phyloP scores from a whole-genome alignment of 1,140 invertebrate species.

The Coboldia fuscipes region DNA sequence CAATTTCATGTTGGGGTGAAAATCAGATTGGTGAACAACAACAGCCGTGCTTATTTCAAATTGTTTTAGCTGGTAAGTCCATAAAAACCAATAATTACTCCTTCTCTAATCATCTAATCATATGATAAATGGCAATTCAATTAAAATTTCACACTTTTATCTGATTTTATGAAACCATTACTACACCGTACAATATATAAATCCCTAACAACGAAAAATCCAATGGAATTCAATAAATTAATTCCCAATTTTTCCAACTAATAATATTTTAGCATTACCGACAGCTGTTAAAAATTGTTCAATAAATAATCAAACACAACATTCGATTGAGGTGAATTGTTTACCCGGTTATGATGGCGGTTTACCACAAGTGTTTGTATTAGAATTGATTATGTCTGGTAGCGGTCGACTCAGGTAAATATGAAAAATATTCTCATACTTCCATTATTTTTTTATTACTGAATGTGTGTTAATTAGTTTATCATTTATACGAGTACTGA shows the following conservation, averaged over 20 bases:
- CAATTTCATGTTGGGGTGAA: conserved; percentile 51
- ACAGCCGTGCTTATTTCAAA: conserved; percentile 57
- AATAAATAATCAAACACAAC: conserved; percentile 45
- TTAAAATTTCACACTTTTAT: neutral
- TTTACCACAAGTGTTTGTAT: conserved; percentile 46
- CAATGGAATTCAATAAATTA: too few relatives aligned
- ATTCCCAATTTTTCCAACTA: too few relatives aligned
- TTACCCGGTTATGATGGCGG: conserved; percentile 58
- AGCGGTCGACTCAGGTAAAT: conserved; percentile 20
- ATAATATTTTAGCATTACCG: conserved; percentile 31
- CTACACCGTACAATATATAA: neutral
- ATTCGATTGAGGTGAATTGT: conserved; percentile 51
- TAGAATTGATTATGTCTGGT: conserved; percentile 34
- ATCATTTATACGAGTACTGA: neutral
- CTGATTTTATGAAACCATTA: too few relatives aligned
- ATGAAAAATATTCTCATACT: too few relatives aligned
- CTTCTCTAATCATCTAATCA: too few relatives aligned
- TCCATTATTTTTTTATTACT: too few relatives aligned
- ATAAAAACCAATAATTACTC: neutral
- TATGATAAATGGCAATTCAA: too few relatives aligned
- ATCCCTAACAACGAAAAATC: neutral
- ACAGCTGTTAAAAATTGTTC: conserved; percentile 48
- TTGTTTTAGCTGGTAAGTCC: conserved; percentile 44
- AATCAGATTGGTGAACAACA: conserved; percentile 54
- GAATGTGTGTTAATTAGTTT: too few relatives aligned